Percentiles rank a stretch among this genome's conserved stretches.
Evolutionary conservation across 2,113 vertebrate genomes (phyloP).

Genomic region (Nicator chloris): DNA sequence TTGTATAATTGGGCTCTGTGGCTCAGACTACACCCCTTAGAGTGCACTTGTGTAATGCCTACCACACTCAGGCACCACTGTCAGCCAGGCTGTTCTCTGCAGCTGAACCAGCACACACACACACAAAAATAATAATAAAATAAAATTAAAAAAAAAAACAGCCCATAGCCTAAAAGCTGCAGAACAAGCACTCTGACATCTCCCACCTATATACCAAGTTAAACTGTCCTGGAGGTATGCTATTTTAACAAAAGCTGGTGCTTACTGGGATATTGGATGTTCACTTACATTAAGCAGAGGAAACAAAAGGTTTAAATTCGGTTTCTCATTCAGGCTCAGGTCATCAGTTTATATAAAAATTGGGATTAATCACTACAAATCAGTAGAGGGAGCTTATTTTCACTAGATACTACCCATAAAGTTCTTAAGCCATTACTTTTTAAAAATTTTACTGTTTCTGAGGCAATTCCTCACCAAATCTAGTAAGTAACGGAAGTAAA

Average conservation of each 20-base stretch:
- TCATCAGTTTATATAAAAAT: neutral
- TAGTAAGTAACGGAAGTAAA: neutral
- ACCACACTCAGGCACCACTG: neutral
- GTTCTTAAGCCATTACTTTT: neutral
- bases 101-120: neutral
- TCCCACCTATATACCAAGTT: fast-evolving
- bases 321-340: neutral
- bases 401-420: neutral
- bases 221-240: neutral
- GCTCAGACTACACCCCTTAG: neutral
- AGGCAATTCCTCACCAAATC: neutral
- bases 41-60: neutral
- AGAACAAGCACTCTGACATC: neutral
- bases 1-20: neutral
- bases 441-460: neutral
- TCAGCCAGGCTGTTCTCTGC: neutral
- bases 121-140: too few relatives aligned
- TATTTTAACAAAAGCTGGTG: neutral
- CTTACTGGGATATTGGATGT: neutral
- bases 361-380: neutral
- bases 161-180: neutral
- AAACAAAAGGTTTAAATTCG: neutral
- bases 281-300: neutral
- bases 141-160: neutral
- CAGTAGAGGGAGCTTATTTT: neutral